A percentile compares a stretch with the other conserved stretches of the same genome.
phyloP scores from a whole-genome alignment of 2,113 vertebrate genomes.

The Pachycephala philippinensis region DNA sequence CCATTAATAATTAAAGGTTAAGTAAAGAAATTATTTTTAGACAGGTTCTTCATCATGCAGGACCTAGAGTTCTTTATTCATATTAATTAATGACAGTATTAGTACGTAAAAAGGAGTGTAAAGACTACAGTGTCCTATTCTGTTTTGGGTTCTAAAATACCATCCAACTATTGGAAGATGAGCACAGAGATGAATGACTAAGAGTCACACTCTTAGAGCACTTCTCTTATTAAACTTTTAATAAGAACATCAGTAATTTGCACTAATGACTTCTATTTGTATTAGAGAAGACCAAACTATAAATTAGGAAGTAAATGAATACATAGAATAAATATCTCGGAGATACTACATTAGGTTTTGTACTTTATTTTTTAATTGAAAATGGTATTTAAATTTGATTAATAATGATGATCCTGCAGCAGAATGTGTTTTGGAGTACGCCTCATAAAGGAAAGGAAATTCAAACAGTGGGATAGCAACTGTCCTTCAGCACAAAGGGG shows the following conservation, averaged over 20 bases:
- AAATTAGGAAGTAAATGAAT: background rate
- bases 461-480: background rate
- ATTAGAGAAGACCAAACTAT: background rate
- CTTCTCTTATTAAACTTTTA: conserved; percentile 16
- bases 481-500: background rate
- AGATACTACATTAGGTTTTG: background rate
- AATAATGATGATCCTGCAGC: background rate
- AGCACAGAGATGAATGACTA: background rate
- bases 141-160: background rate
- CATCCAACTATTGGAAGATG: background rate
- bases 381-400: background rate
- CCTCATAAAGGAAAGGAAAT: background rate
- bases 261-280: conserved; percentile 10
- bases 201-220: background rate
- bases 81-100: background rate
- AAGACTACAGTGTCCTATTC: background rate
- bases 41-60: background rate
- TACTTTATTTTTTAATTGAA: conserved; percentile 9
- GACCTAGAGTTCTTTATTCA: background rate
- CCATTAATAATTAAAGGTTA: background rate
- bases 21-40: conserved; percentile 1
- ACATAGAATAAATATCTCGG: background rate
- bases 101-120: background rate
- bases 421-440: background rate
- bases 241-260: conserved; percentile 25